These are phyloP conservation scores for Pandemis cinnamomeana DNA, from an alignment of 2,888 invertebrate genomes.

Conservation along the genomic window DNA sequence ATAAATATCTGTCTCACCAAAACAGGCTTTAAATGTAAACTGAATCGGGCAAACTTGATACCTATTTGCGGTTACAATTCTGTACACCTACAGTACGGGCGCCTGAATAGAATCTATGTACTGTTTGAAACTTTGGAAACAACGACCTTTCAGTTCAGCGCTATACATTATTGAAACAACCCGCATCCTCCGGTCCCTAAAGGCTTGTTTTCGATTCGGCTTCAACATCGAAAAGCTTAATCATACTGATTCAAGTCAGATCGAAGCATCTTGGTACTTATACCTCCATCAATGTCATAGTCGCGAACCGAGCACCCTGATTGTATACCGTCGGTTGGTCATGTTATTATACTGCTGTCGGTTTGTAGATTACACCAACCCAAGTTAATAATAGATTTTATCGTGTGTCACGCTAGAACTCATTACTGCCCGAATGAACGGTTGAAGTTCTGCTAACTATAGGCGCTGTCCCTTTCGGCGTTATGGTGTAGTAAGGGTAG, in stretches of 20 bases:
- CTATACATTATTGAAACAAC: constrained; percentile 8
- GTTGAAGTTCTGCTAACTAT: constrained; percentile 2
- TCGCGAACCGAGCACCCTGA: constrained; percentile 26
- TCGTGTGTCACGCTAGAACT: constrained; percentile 25
- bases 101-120: background rate
- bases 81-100: background rate
- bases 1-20: no score
- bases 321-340: constrained; percentile 22
- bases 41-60: background rate
- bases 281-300: constrained; percentile 36
- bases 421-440: constrained; percentile 13
- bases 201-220: constrained; percentile 13
- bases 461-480: constrained; percentile 15
- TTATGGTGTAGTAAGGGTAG: background rate
- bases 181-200: background rate
- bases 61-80: background rate
- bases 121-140: constrained; percentile 10
- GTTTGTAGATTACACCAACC: constrained; percentile 23
- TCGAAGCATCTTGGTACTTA: constrained; percentile 22
- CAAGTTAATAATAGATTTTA: constrained; percentile 32
- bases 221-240: constrained; percentile 14
- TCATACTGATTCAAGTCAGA: constrained; percentile 16
- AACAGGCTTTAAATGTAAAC: background rate
- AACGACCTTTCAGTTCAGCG: constrained; percentile 5
- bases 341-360: constrained; percentile 29